phyloP scores from a whole-genome alignment of 2,797 vertebrate genomes.

The Smutsia temminckii region DNA sequence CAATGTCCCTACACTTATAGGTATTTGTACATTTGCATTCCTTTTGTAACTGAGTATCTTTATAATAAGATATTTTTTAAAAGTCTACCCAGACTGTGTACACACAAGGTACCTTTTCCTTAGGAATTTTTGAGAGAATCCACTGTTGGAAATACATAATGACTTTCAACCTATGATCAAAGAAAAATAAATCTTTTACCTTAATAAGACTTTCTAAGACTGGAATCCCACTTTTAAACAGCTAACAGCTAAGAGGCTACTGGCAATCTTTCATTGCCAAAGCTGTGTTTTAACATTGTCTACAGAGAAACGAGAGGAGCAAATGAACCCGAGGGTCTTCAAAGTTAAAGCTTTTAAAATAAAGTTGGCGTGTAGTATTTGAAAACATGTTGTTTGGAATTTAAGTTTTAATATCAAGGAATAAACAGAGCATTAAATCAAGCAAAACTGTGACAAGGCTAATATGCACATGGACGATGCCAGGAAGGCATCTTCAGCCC shows the following conservation, averaged over 20 bases:
- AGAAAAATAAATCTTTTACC: conserved; percentile 88
- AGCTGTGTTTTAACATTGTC: conserved; percentile 79
- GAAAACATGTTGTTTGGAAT: conserved; percentile 88
- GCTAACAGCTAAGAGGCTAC: conserved; percentile 84
- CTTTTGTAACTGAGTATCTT: conserved; percentile 73
- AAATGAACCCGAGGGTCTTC: conserved; percentile 73
- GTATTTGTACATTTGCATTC: conserved; percentile 75
- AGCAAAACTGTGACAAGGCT: conserved; percentile 94
- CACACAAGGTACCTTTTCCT: conserved; percentile 78
- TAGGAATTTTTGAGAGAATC: conserved; percentile 83
- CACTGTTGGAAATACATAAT: conserved; percentile 86
- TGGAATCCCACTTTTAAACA: conserved; percentile 85
- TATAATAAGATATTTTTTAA: conserved; percentile 73
- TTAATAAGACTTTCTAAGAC: conserved; percentile 84
- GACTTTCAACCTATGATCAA: conserved; percentile 87
- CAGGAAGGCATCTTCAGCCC: conserved; percentile 89
- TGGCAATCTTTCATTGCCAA: conserved; percentile 80
- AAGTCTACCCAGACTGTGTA: conserved; percentile 76
- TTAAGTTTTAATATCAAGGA: conserved; percentile 94
- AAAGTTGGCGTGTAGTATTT: conserved; percentile 83
- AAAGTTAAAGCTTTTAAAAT: conserved; percentile 84
- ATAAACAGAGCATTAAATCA: conserved; percentile 99
- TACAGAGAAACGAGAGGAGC: conserved; percentile 68
- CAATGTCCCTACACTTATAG: conserved; percentile 69
- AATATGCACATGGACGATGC: conserved; percentile 92